Percentiles rank a stretch among this genome's conserved stretches.
phyloP scores from a whole-genome alignment of 2,113 vertebrate genomes.

The Muscicapa adusta region DNA sequence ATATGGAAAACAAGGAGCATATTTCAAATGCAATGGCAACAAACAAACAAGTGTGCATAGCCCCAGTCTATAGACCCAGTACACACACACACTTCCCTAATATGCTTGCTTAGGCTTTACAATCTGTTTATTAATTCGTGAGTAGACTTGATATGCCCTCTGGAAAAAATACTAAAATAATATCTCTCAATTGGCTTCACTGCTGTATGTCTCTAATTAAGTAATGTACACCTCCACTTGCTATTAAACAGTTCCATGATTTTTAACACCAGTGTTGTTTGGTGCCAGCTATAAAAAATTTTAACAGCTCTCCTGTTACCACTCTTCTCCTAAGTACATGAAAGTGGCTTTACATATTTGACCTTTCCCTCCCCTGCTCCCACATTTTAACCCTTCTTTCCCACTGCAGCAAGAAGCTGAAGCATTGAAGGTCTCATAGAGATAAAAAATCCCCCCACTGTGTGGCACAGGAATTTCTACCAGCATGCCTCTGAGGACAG shows the following conservation, averaged over 20 bases:
- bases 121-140: constrained; percentile 67
- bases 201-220: constrained; percentile 57
- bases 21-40: constrained; percentile 18
- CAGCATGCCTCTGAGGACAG: neutral
- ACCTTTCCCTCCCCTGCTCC: constrained; percentile 24
- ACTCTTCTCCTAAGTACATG: constrained; percentile 55
- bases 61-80: neutral
- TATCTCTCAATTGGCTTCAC: constrained; percentile 46
- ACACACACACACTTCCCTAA: constrained; percentile 18
- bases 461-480: neutral
- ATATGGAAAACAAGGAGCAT: constrained; percentile 36
- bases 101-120: constrained; percentile 59
- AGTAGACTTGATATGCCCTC: constrained; percentile 59
- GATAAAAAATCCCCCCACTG: neutral
- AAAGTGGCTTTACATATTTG: constrained; percentile 48
- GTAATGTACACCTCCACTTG: constrained; percentile 50
- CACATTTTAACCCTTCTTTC: constrained; percentile 31
- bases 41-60: constrained; percentile 37
- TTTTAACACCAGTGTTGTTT: constrained; percentile 56
- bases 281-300: constrained; percentile 54
- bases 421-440: fast-evolving
- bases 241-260: constrained; percentile 50
- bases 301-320: constrained; percentile 59
- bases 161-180: constrained; percentile 60
- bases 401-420: neutral